Evolutionary conservation across 2,113 vertebrate species (phyloP).

Genomic region (Acanthochromis polyacanthus): DNA sequence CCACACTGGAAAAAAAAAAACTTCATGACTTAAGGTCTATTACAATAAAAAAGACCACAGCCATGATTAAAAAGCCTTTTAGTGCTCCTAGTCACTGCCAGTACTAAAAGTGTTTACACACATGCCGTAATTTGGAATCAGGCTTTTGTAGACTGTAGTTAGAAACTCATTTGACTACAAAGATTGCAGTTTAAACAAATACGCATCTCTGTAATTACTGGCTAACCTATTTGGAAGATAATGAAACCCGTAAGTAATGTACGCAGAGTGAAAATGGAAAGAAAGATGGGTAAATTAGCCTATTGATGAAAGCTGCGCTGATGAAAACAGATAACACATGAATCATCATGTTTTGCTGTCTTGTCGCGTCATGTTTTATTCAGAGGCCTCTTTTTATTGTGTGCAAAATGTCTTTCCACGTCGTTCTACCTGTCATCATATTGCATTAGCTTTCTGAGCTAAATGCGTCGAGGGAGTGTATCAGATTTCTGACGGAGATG

Average conservation of each 20-base stretch:
- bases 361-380: conserved; percentile 55
- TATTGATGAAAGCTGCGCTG: conserved; percentile 16
- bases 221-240: conserved; percentile 26
- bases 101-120: conserved; percentile 58
- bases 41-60: conserved; percentile 58
- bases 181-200: conserved; percentile 56
- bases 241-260: conserved; percentile 38
- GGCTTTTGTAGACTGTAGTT: conserved; percentile 35
- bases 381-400: conserved; percentile 44
- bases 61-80: conserved; percentile 69
- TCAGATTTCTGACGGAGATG: conserved; percentile 58
- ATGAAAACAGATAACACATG: conserved; percentile 22
- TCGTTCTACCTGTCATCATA: conserved; percentile 65
- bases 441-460: conserved; percentile 55
- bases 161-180: conserved; percentile 50
- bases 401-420: conserved; percentile 43
- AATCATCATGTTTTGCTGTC: conserved; percentile 46
- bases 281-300: conserved; percentile 11
- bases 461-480: conserved; percentile 46
- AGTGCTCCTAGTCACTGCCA: conserved; percentile 24
- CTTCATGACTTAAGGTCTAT: conserved; percentile 24
- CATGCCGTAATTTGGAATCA: conserved; percentile 47
- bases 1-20: conserved; percentile 11
- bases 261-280: conserved; percentile 20
- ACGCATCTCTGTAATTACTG: conserved; percentile 42